These are phyloP conservation scores for Plemyria rubiginata DNA, from an alignment of 2,888 invertebrate genomes.

Conservation along the genomic window DNA sequence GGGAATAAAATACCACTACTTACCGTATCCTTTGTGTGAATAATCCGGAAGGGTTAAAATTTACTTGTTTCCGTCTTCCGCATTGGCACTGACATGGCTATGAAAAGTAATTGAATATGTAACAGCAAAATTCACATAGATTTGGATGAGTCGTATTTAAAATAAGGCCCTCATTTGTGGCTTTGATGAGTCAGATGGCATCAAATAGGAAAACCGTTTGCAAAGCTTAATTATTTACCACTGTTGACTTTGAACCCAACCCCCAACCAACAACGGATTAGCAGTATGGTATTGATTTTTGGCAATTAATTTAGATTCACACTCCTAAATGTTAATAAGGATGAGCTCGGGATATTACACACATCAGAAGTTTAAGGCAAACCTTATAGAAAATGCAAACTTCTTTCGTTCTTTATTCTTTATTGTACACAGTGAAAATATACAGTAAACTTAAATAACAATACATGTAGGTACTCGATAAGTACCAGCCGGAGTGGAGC, in stretches of 20 bases:
- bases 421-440: no score
- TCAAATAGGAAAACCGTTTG: constrained; percentile 49
- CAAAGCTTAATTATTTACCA: constrained; percentile 44
- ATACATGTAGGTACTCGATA: no score
- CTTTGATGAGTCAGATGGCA: constrained; percentile 41
- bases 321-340: not conserved
- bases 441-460: no score
- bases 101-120: not conserved
- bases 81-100: not conserved
- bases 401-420: no score
- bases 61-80: no score
- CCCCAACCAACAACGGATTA: constrained; percentile 15
- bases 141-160: constrained; percentile 19
- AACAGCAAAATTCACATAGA: not conserved
- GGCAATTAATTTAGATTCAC: constrained; percentile 24
- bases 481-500: no score
- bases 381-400: no score
- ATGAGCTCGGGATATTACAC: no score
- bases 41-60: no score
- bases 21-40: no score
- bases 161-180: constrained; percentile 22
- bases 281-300: constrained; percentile 27
- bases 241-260: constrained; percentile 36
- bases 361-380: no score
- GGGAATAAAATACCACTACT: no score